Evolutionary conservation across 2,797 vertebrate genomes (phyloP), one percentile per base, ranked within the genome.

Genomic region (Crypturellus tataupa): DNA sequence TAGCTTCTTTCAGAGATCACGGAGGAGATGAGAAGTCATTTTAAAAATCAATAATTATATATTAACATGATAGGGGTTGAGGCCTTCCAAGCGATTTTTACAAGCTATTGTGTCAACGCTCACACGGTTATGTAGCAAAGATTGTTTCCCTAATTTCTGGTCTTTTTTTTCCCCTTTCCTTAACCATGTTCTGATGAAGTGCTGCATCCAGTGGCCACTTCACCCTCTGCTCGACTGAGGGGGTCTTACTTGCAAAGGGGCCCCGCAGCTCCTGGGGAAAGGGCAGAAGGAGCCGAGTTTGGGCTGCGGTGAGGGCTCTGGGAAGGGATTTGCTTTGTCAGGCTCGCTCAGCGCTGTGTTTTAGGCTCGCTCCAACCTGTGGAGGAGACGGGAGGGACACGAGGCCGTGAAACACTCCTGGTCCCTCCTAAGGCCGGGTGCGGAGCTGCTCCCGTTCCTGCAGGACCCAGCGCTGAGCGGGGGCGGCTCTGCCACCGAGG

Each of bases 1-100:
- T 27, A 79, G 89, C 81, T 95, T 96, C 94, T 84, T 95, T 91
- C 47, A 96, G 94, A 85, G 87, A 96, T 94, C 77, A 73, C 20
- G 77, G 87, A 96, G 92, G 87, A 94, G 78, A 95, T 80, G 94
- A 94, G 85, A 93, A 96, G 92, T 93, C 71, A 87, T 96, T 96
- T 95, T 86, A 71, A 93, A 96, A 96, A 97, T 97, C 96, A 97
- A 97, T 97, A 96, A 87, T 92, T 96, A 80, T 89, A 91, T 96
- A 96, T 95, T 96, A 97, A 87, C 90, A 65, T 6, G 0, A 73
- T 24, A 55, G 49, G 72, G 21, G n/a, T 55, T 96, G 85, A 94
- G 89, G 94, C 49, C 46, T 94, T 93, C 82, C 92, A 92, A 92
- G 90, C 68, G 71, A 55, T 70, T 67, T 87, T 87, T 85, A 55